Evolutionary conservation across 2,888 invertebrate species (phyloP).

Genomic region (Macaria liturata): DNA sequence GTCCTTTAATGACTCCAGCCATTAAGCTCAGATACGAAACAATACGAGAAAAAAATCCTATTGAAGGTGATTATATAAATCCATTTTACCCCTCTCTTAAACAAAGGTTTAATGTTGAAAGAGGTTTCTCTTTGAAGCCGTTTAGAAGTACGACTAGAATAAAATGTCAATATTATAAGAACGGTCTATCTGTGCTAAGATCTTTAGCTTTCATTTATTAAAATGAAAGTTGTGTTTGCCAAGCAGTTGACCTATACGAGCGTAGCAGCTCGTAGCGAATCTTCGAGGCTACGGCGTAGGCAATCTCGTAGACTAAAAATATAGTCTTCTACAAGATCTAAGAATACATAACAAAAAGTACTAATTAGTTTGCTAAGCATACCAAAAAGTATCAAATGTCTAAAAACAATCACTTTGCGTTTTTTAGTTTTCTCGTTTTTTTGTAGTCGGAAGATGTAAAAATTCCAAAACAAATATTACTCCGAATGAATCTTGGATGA

Average conservation of each 20-base stretch:
- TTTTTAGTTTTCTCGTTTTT: too few species aligned
- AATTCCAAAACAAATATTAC: neutral
- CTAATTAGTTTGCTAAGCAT: too few species aligned
- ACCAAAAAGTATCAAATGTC: too few species aligned
- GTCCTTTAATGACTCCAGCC: neutral
- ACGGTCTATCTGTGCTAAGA: slow-evolving; percentile 37
- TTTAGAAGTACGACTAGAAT: slow-evolving; percentile 8
- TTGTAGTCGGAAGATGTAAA: too few species aligned
- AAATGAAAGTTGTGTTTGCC: slow-evolving; percentile 46
- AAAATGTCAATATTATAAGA: slow-evolving; percentile 29
- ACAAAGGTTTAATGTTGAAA: slow-evolving; percentile 10
- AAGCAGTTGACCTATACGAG: slow-evolving; percentile 26
- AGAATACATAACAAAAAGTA: too few species aligned
- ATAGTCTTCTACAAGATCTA: too few species aligned
- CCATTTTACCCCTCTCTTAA: slow-evolving; percentile 12
- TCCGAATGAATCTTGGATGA: slow-evolving; percentile 20
- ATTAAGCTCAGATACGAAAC: slow-evolving; percentile 4
- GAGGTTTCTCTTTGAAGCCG: slow-evolving; percentile 11
- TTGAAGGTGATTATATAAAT: slow-evolving; percentile 9
- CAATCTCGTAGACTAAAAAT: slow-evolving; percentile 5
- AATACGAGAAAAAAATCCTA: neutral
- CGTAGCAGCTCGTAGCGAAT: slow-evolving; percentile 2
- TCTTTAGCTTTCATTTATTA: slow-evolving; percentile 44
- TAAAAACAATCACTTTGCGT: too few species aligned
- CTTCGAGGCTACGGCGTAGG: slow-evolving; percentile 28